A percentile compares a stretch with the other conserved stretches of the same genome.
Evolutionary conservation across 2,797 vertebrate genomes (phyloP).

Genomic region (Enteromius unitaeniatus): DNA sequence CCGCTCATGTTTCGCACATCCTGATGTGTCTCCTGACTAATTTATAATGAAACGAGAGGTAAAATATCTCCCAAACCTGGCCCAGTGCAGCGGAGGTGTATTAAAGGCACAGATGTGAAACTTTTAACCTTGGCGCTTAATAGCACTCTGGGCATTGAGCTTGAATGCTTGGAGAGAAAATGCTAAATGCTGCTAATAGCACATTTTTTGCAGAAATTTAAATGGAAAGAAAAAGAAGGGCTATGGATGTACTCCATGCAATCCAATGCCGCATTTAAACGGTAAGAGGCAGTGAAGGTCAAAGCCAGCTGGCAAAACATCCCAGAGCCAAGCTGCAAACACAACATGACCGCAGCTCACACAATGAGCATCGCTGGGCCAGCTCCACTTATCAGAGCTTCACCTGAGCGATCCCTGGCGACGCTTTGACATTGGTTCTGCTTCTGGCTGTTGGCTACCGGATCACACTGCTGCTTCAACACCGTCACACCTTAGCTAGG

Average conservation of each 20-base stretch:
- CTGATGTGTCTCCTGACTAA: conserved; percentile 38
- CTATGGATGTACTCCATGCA: not conserved
- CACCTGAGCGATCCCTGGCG: not conserved
- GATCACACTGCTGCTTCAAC: conserved; percentile 41
- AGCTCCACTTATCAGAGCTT: conserved; percentile 2
- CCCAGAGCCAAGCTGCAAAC: not conserved
- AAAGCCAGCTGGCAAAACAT: conserved; percentile 45
- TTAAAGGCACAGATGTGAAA: conserved; percentile 2
- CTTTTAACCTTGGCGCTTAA: not conserved
- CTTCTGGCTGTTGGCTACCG: not conserved
- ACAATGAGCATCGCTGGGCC: conserved; percentile 11
- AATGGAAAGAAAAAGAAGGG: not conserved
- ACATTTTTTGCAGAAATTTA: not conserved
- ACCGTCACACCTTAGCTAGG: conserved; percentile 55
- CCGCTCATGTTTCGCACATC: conserved; percentile 53
- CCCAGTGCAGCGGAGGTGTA: not conserved
- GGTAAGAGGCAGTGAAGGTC: conserved; percentile 26
- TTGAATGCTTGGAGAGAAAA: not conserved
- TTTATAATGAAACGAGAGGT: conserved; percentile 40
- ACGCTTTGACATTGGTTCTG: not conserved
- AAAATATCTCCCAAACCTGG: conserved; percentile 26
- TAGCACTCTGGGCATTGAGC: not conserved
- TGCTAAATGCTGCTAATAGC: not conserved
- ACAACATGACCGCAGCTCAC: conserved; percentile 29
- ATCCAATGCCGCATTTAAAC: conserved; percentile 17